Evolutionary conservation across 2,113 vertebrate genomes (phyloP), one percentile per base, ranked within the genome.

Genomic region (Xenopus borealis): DNA sequence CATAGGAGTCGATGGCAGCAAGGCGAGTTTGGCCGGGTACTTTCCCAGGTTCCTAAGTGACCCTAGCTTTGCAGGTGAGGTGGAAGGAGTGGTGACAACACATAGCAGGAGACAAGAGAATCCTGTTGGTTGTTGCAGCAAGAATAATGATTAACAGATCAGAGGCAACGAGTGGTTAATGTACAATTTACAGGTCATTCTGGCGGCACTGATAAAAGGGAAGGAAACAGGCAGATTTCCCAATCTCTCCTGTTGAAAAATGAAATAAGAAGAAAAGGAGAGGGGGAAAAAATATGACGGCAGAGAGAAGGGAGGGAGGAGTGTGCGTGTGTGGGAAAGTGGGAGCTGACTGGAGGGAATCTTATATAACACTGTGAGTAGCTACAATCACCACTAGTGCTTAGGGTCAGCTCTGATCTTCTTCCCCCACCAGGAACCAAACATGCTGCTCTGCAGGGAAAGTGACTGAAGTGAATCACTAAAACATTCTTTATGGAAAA

Each of bases 111-210:
- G 69, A 72, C 69, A 62, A 78, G 69, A 78, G 62, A 67, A 72
- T 40, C 44, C 55, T 69, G 76, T 66, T 68, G 58, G 69, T 69
- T 64, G 63, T 58, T 75, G 67, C 62, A 69, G 74, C 69, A 4
- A 80, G 83, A 84, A 91, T 92, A 92, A 12, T 85, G 64, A 91
- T 91, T 92, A 91, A 91, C 88, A 82, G 70, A 20, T 72, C 78
- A 80, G 84, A 85, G 82, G 81, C 78, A 82, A 79, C 79, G 72
- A 72, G 45, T 85, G 79, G 87, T 90, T 90, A 91, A 91, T 86
- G 82, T 88, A 84, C 81, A 89, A 84, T 86, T 85, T 33, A 50
- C 62, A 78, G 63, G 79, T 75, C 80, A 84, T 68, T 86, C 81
- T 81, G 85, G 71, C 81, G 81, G 80, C 78, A 44, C 19, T 40